Conservation (phyloP, 2,888 invertebrate genomes). For the Podotricha telesiphe region DNA sequence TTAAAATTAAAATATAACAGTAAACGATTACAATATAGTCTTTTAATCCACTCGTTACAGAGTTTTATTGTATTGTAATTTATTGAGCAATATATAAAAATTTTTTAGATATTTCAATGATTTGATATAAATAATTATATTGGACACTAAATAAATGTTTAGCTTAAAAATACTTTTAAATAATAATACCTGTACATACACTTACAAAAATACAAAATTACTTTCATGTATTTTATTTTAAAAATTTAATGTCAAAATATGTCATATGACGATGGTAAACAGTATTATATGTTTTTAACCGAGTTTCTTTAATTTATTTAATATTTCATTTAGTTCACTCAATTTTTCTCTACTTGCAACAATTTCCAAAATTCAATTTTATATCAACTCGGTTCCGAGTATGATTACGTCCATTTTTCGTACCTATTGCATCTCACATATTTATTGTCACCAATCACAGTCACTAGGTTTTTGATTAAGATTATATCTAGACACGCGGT, state of each 20-base stretch:
- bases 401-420: too few relatives aligned
- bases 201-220: neutral
- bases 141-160: neutral
- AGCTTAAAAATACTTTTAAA: constrained; percentile 10
- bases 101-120: too few relatives aligned
- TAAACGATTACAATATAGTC: too few relatives aligned
- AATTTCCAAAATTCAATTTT: too few relatives aligned
- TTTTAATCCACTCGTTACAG: too few relatives aligned
- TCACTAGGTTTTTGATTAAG: neutral
- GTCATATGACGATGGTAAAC: neutral
- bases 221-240: neutral
- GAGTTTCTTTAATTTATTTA: too few relatives aligned
- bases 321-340: too few relatives aligned
- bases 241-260: neutral
- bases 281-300: too few relatives aligned
- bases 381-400: too few relatives aligned
- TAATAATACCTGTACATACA: constrained; percentile 17
- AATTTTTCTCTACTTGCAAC: too few relatives aligned
- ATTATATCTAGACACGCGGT: constrained; percentile 1
- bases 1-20: too few relatives aligned
- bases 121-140: neutral
- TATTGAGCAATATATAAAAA: neutral
- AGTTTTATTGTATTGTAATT: neutral
- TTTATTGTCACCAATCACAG: constrained; percentile 22
- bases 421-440: neutral